A percentile compares a stretch with the other conserved stretches of the same genome.
Evolutionary conservation across 1,140 invertebrate species (phyloP).

Genomic region (Euwallacea fornicatus): DNA sequence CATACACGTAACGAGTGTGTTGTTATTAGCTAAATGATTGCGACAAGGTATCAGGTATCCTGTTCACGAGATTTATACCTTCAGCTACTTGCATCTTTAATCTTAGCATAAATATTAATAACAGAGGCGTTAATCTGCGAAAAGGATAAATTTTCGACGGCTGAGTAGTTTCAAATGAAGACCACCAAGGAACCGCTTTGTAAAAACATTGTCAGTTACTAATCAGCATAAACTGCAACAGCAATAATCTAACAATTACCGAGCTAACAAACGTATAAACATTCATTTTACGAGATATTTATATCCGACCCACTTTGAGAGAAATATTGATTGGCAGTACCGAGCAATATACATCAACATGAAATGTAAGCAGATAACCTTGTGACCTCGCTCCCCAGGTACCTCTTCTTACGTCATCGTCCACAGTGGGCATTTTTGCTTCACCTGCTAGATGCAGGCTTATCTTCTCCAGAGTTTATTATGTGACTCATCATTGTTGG

Average conservation of each 20-base stretch:
- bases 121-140: constrained; percentile 1
- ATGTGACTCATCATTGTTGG: neutral
- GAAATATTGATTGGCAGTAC: constrained; percentile 18
- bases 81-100: neutral
- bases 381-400: constrained; percentile 12
- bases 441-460: neutral
- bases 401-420: constrained; percentile 11
- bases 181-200: neutral
- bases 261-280: constrained; percentile 15
- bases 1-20: no score
- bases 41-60: neutral
- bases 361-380: constrained; percentile 17
- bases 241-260: constrained; percentile 7
- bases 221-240: neutral
- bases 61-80: neutral
- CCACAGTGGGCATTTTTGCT: neutral
- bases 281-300: constrained; percentile 11
- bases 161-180: neutral
- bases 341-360: constrained; percentile 13
- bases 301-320: constrained; percentile 14
- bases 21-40: neutral
- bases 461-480: constrained; percentile 1
- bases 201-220: constrained; percentile 8
- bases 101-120: constrained; percentile 5
- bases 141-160: neutral